Evolutionary conservation across 2,888 invertebrate species (phyloP), one percentile per base, ranked within the genome.

Genomic region (Polymixis lichenea): DNA sequence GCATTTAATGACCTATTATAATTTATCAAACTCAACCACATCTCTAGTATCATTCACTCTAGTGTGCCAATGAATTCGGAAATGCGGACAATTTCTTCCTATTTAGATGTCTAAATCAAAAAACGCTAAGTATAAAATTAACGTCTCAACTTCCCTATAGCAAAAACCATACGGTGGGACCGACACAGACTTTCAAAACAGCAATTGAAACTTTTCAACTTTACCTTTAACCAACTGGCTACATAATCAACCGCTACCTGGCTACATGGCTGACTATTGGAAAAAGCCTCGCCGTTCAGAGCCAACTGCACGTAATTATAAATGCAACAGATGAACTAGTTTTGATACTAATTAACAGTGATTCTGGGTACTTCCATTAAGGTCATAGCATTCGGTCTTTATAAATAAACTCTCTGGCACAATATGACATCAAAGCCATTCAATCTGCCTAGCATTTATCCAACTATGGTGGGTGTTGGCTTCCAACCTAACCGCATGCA

Each of bases 311-410:
- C 64, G 69, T 80, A 81, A 88, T 89, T 90, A 89, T 84, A 82
- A 87, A 89, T 89, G 88, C 90, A 90, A 84, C 86, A 86, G 83
- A 81, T 86, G 84, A 78, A 87, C 87, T 87, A 83, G 86, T 86
- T 87, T 78, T 85, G 74, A 80, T 81, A 79, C 84, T 90, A 90
- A 90, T 91, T 90, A 91, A 86, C 82, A 84, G 84, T 88, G 90
- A 89, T 89, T 88, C 74, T 43, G n/a, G 4, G 46, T 17, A 82
- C 55, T 87, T 78, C 28, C 17, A 62, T 73, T 89, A 73, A 2
- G 17, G 78, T 28, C 17, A 1, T 0, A 6, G 61, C 1, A 62
- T 87, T 85, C 13, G 70, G 49, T 72, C 65, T 32, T 51, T 19
- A n/a, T 46, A 6, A 17, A 70, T 49, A 28, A 25, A 58, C 19